Conservation (phyloP, 2,888 invertebrate species). For the Cantharis nigra region DNA sequence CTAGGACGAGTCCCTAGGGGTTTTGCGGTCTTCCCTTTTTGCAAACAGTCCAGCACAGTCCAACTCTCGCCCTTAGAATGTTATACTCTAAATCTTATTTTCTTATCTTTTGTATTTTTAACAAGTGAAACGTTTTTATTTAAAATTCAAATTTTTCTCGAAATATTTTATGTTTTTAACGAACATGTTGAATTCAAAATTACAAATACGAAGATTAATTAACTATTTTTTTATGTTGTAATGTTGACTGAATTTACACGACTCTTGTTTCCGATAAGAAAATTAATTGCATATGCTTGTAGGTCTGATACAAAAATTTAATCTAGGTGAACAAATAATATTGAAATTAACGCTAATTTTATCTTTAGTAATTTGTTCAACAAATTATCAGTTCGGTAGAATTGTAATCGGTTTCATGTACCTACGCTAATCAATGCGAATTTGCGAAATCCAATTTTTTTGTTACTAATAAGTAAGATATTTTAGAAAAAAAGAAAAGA, state of each 20-base stretch:
- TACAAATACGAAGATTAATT: background rate
- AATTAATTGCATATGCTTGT: background rate
- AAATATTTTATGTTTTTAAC: background rate
- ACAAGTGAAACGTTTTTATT: background rate
- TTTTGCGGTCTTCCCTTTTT: conserved; percentile 52
- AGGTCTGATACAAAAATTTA: background rate
- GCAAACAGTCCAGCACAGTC: conserved; percentile 51
- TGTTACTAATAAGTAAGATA: too few species aligned
- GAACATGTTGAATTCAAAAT: background rate
- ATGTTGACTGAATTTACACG: background rate
- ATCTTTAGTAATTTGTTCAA: too few species aligned
- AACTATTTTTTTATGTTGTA: background rate
- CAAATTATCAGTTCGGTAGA: too few species aligned
- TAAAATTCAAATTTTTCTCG: background rate
- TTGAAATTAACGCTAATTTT: background rate
- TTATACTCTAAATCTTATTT: conserved; percentile 4
- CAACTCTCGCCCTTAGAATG: conserved; percentile 35
- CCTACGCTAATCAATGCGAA: too few species aligned
- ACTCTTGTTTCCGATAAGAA: background rate
- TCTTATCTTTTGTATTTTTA: background rate
- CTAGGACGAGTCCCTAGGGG: conserved; percentile 53
- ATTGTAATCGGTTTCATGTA: too few species aligned
- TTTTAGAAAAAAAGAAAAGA: too few species aligned
- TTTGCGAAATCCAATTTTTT: too few species aligned
- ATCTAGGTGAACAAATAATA: background rate